A percentile compares a stretch with the other conserved stretches of the same genome.
Conservation (phyloP, 2,113 vertebrate genomes). For the Microtus richardsoni region DNA sequence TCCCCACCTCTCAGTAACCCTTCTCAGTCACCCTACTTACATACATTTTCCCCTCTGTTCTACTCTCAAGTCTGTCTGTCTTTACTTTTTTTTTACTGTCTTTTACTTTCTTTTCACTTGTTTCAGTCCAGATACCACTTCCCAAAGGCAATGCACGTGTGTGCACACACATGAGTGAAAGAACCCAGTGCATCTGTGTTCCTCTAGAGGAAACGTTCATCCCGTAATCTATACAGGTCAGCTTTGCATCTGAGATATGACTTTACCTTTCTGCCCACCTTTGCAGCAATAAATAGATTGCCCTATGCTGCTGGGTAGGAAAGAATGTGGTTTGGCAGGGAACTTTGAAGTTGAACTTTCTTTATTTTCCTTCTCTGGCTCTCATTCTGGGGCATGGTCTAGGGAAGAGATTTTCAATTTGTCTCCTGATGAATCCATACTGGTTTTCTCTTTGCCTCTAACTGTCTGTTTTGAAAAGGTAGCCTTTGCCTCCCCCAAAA, state of each 20-base stretch:
- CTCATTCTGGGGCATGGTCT: not conserved
- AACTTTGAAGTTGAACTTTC: not conserved
- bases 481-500: constrained; percentile 1
- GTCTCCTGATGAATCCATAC: not conserved
- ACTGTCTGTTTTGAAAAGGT: constrained; percentile 3
- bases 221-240: not conserved
- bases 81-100: not conserved
- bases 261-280: not conserved
- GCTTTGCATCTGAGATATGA: not conserved
- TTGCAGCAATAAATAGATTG: not conserved
- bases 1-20: constrained; percentile 69
- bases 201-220: not conserved
- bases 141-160: not conserved
- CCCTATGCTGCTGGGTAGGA: not conserved
- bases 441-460: constrained; percentile 52
- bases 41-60: constrained; percentile 67
- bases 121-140: constrained; percentile 61
- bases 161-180: not conserved
- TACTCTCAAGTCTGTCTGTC: constrained; percentile 44
- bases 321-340: not conserved
- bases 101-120: constrained; percentile 69
- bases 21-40: constrained; percentile 66
- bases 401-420: constrained; percentile 25
- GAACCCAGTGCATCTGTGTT: not conserved
- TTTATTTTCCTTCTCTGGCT: constrained; percentile 22